These are phyloP conservation scores for Agapostemon virescens DNA, from an alignment of 2,888 invertebrate genomes.

Conservation along the genomic window DNA sequence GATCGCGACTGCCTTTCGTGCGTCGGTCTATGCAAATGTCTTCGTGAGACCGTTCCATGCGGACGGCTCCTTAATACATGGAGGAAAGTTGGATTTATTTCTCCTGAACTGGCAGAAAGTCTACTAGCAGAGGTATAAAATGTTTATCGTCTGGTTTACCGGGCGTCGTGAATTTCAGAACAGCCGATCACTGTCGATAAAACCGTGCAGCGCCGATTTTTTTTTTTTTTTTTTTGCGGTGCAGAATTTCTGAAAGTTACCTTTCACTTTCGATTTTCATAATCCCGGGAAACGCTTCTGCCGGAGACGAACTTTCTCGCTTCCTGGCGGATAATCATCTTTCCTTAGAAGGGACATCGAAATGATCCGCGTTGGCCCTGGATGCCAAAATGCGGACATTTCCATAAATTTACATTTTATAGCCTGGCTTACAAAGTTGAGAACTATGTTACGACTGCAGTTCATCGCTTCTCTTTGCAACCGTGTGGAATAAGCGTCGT, in stretches of 20 bases:
- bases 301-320: not conserved
- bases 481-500: not conserved
- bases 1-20: slow-evolving; percentile 14
- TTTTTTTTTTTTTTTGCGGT: too few relatives aligned
- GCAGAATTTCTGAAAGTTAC: slow-evolving; percentile 43
- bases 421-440: not conserved
- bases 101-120: slow-evolving; percentile 3
- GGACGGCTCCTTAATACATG: slow-evolving; percentile 15
- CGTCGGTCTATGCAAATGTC: slow-evolving; percentile 31
- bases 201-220: not conserved
- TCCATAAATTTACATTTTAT: slow-evolving; percentile 2
- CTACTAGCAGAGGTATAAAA: slow-evolving; percentile 30
- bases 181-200: slow-evolving; percentile 25
- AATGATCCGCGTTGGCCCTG: not conserved
- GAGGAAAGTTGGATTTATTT: slow-evolving; percentile 35
- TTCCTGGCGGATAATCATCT: not conserved
- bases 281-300: not conserved
- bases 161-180: slow-evolving; percentile 27
- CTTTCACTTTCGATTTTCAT: slow-evolving; percentile 46
- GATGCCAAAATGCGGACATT: not conserved
- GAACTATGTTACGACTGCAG: not conserved
- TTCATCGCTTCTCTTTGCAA: not conserved
- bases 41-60: slow-evolving; percentile 24
- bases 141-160: slow-evolving; percentile 31
- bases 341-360: not conserved